phyloP scores from a whole-genome alignment of 2,113 vertebrate genomes.

The Coracopsis vasa region DNA sequence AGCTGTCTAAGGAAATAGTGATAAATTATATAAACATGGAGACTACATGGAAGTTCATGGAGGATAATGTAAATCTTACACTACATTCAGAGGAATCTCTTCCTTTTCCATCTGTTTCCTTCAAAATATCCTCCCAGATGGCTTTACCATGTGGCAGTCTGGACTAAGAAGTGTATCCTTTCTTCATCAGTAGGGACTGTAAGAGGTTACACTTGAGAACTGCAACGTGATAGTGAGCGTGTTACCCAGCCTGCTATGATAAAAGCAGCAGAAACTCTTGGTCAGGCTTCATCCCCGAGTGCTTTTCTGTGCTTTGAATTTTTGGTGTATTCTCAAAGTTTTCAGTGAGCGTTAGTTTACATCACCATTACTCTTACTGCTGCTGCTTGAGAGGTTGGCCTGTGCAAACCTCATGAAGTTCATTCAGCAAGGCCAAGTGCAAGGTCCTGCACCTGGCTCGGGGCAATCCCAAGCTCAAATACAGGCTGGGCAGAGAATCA shows the following conservation, averaged over 20 bases:
- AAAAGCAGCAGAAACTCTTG: background rate
- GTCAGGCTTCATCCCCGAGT: background rate
- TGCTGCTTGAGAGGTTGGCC: background rate
- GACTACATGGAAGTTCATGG: slow-evolving; percentile 76
- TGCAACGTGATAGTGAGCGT: background rate
- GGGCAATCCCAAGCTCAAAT: background rate
- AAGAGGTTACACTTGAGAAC: background rate
- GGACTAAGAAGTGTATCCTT: slow-evolving; percentile 67
- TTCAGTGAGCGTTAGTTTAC: background rate
- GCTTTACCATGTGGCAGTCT: slow-evolving; percentile 75
- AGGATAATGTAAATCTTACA: slow-evolving; percentile 83
- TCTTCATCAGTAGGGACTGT: slow-evolving; percentile 46
- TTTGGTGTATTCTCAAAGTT: background rate
- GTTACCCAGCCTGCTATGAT: background rate
- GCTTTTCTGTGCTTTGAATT: background rate
- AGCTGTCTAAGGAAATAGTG: slow-evolving; percentile 73
- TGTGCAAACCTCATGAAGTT: background rate
- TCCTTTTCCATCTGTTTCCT: slow-evolving; percentile 80
- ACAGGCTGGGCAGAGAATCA: background rate
- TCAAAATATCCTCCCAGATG: slow-evolving; percentile 78
- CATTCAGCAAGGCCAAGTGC: background rate
- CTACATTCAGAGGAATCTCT: slow-evolving; percentile 75
- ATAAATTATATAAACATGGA: slow-evolving; percentile 80
- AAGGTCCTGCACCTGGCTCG: background rate
- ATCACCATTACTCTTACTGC: background rate